phyloP scores from a whole-genome alignment of 2,888 invertebrate species.

The Masnerella sp. region DNA sequence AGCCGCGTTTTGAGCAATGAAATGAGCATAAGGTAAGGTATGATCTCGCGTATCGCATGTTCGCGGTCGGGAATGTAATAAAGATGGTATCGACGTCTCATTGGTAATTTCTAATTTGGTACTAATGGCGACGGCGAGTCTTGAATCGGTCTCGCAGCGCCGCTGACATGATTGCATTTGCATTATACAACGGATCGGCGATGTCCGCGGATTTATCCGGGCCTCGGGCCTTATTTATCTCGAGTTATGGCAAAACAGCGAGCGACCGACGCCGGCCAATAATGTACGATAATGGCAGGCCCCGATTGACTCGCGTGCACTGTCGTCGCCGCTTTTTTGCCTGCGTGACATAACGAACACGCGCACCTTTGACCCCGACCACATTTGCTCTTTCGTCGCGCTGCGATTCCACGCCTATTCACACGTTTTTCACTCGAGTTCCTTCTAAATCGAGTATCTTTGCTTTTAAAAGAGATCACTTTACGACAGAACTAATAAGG shows the following conservation, averaged over 20 bases:
- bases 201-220: slow-evolving; percentile 73
- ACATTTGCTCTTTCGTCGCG: slow-evolving; percentile 55
- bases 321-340: slow-evolving; percentile 60
- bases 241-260: slow-evolving; percentile 76
- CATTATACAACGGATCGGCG: slow-evolving; percentile 74
- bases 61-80: slow-evolving; percentile 51
- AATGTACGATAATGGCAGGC: slow-evolving; percentile 75
- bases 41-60: slow-evolving; percentile 50
- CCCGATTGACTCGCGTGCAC: slow-evolving; percentile 70
- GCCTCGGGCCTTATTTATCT: slow-evolving; percentile 75
- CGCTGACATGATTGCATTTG: slow-evolving; percentile 76
- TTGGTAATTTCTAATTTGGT: slow-evolving; percentile 62
- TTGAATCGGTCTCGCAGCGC: slow-evolving; percentile 57
- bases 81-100: slow-evolving; percentile 56
- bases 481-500: too few relatives aligned
- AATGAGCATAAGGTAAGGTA: slow-evolving; percentile 46
- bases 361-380: slow-evolving; percentile 60
- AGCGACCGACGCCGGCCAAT: slow-evolving; percentile 71
- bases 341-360: slow-evolving; percentile 57
- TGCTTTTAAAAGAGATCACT: too few relatives aligned
- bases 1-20: slow-evolving; percentile 42
- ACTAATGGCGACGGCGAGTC: slow-evolving; percentile 55
- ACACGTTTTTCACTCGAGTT: too few relatives aligned
- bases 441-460: too few relatives aligned
- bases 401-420: slow-evolving; percentile 58